phyloP scores from a whole-genome alignment of 2,113 vertebrate species.

The Ageneiosus marmoratus region DNA sequence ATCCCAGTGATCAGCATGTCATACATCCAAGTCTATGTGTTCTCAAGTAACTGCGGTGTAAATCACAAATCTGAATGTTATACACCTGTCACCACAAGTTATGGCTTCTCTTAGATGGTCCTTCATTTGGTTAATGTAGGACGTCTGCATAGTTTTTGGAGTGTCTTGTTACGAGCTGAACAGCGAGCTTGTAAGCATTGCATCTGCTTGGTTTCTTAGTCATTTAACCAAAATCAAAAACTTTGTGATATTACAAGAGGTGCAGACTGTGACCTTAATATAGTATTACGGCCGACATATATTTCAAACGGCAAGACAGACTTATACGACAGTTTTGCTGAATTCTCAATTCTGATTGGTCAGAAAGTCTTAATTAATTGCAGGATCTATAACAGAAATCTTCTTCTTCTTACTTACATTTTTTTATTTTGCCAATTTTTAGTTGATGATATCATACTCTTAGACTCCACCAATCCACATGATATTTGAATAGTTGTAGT shows the following conservation, averaged over 20 bases:
- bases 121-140: neutral
- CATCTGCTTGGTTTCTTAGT: neutral
- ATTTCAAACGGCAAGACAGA: neutral
- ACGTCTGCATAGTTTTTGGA: neutral
- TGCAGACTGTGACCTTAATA: neutral
- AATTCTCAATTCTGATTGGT: neutral
- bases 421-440: too few species aligned
- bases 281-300: neutral
- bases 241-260: neutral
- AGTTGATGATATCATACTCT: too few species aligned
- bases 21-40: neutral
- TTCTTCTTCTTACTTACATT: neutral
- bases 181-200: neutral
- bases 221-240: neutral
- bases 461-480: too few species aligned
- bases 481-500: too few species aligned
- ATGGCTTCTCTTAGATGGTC: constrained; percentile 4
- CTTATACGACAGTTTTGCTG: neutral
- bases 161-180: neutral
- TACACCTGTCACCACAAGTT: neutral
- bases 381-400: neutral
- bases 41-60: constrained; percentile 6
- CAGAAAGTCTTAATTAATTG: neutral
- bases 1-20: neutral
- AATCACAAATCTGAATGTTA: neutral